Percentiles rank a stretch among this genome's conserved stretches.
These are phyloP conservation scores for Collichthys lucidus DNA, from an alignment of 2,113 vertebrate species.

Conservation along the genomic window DNA sequence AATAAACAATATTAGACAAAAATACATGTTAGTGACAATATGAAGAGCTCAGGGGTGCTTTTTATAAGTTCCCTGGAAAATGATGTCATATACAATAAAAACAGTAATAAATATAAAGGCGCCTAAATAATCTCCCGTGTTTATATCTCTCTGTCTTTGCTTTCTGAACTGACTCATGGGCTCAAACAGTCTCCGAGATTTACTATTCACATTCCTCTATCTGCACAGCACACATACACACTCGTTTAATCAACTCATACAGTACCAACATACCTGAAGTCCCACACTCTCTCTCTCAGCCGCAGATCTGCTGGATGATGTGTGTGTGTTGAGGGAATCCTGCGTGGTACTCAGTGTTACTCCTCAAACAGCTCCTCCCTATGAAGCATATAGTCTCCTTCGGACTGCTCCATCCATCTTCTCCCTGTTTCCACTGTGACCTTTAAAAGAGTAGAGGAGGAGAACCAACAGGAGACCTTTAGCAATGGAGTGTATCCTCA, in stretches of 20 bases:
- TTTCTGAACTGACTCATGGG: conserved; percentile 17
- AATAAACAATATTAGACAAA: neutral
- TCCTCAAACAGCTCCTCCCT: conserved; percentile 18
- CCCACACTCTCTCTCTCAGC: conserved; percentile 5
- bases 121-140: neutral
- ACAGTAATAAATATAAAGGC: neutral
- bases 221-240: conserved; percentile 10
- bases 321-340: conserved; percentile 15
- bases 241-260: neutral
- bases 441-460: conserved; percentile 44
- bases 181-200: conserved; percentile 20
- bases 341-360: neutral
- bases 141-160: neutral
- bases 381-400: neutral
- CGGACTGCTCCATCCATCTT: conserved; percentile 39
- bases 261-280: conserved; percentile 21
- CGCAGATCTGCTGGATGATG: neutral
- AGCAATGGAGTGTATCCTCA: conserved; percentile 25
- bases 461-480: conserved; percentile 39
- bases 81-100: neutral
- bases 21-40: neutral
- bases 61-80: neutral
- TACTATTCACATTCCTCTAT: conserved; percentile 26
- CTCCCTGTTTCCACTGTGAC: conserved; percentile 48
- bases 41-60: neutral